Evolutionary conservation across 1,140 invertebrate genomes (phyloP).

Genomic region (Eufriesea mexicana): DNA sequence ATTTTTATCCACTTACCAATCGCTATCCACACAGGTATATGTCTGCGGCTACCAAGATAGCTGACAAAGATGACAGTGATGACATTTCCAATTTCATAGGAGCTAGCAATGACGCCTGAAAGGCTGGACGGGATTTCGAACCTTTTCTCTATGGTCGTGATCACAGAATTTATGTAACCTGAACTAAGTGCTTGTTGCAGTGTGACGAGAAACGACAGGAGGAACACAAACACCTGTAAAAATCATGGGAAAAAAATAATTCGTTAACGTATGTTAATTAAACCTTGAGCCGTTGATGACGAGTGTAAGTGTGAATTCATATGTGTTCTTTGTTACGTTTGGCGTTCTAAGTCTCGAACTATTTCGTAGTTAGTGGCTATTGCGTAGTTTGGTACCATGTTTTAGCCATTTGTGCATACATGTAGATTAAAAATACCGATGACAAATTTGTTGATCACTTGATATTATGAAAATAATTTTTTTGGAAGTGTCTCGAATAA

Average conservation of each 20-base stretch:
- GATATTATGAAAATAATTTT: no score
- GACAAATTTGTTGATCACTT: not conserved
- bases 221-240: conserved; percentile 94
- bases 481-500: no score
- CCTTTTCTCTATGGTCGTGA: conserved; percentile 97
- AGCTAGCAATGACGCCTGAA: conserved; percentile 95
- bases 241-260: not conserved
- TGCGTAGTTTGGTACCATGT: not conserved
- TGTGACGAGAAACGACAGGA: conserved; percentile 95
- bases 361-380: not conserved
- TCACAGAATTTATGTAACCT: conserved; percentile 96
- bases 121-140: conserved; percentile 97
- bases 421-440: not conserved
- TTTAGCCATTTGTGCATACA: not conserved
- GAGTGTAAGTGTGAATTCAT: not conserved
- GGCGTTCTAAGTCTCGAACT: not conserved
- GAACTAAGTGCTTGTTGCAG: conserved; percentile 94
- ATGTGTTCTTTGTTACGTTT: not conserved
- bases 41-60: conserved; percentile 94
- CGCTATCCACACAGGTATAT: conserved; percentile 97
- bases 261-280: not conserved
- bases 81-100: conserved; percentile 97
- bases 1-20: conserved; percentile 85
- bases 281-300: not conserved
- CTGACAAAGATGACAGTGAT: conserved; percentile 98